Evolutionary conservation across 2,888 invertebrate species (phyloP).

Genomic region (Drosophila ezoana): DNA sequence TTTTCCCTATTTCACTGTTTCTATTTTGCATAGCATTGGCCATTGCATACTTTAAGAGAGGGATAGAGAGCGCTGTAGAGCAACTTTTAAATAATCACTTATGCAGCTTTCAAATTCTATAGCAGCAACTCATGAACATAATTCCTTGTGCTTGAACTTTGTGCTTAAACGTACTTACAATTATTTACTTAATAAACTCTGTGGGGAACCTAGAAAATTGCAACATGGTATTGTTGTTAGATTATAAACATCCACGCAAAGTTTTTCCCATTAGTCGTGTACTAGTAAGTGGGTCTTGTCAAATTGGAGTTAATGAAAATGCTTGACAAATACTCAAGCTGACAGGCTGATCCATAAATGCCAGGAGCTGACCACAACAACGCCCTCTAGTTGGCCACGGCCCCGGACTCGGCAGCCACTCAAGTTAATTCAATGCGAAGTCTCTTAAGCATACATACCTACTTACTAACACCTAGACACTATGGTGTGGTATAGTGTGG

Average conservation of each 20-base stretch:
- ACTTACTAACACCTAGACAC: slow-evolving; percentile 27
- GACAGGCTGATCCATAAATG: slow-evolving; percentile 64
- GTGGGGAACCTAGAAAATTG: background rate
- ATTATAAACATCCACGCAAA: background rate
- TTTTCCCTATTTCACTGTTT: background rate
- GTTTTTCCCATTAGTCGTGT: too few relatives aligned
- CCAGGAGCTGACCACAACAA: slow-evolving; percentile 59
- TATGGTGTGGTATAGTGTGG: slow-evolving; percentile 21
- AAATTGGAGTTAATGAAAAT: slow-evolving; percentile 43
- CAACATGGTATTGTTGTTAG: background rate
- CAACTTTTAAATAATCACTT: slow-evolving; percentile 26
- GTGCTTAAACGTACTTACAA: slow-evolving; percentile 1
- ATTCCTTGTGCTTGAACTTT: background rate
- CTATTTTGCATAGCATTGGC: slow-evolving; percentile 6
- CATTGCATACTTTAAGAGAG: slow-evolving; percentile 10
- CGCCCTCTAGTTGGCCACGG: slow-evolving; percentile 13
- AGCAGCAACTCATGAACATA: background rate
- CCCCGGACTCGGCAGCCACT: slow-evolving; percentile 44
- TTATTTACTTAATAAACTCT: background rate
- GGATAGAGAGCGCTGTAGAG: background rate
- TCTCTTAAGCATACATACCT: slow-evolving; percentile 17
- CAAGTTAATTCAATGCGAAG: slow-evolving; percentile 69
- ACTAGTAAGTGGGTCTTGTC: too few relatives aligned
- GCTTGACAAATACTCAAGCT: slow-evolving; percentile 44
- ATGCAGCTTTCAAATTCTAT: slow-evolving; percentile 16